phyloP scores from a whole-genome alignment of 2,888 invertebrate species.

The Halictus ligatus region DNA sequence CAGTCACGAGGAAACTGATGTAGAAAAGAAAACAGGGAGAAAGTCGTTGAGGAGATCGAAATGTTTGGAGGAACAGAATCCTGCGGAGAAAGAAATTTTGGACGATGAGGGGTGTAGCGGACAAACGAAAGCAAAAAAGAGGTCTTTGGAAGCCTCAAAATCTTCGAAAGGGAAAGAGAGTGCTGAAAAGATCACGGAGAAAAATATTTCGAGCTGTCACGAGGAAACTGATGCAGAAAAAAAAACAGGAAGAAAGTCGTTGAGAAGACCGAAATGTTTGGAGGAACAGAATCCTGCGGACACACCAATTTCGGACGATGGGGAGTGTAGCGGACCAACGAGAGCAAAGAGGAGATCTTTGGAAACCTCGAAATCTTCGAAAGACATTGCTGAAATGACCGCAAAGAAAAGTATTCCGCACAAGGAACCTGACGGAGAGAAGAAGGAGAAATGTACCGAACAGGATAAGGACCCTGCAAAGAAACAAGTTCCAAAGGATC shows the following conservation, averaged over 20 bases:
- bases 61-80: neutral
- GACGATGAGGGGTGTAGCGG: no score
- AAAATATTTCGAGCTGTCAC: rapidly evolving
- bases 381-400: neutral
- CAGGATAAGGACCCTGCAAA: neutral
- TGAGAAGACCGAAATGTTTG: neutral
- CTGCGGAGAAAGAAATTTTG: neutral
- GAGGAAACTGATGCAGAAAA: neutral
- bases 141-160: neutral
- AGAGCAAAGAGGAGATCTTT: neutral
- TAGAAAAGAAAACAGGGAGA: neutral
- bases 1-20: neutral
- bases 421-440: neutral
- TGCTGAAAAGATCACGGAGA: neutral
- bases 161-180: neutral
- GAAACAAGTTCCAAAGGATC: neutral
- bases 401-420: neutral
- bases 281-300: rapidly evolving
- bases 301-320: neutral
- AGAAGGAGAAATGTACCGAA: neutral
- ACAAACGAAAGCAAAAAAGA: no score
- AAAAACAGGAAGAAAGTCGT: no score
- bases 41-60: neutral
- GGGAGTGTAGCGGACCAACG: neutral
- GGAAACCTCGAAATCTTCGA: neutral